These are phyloP conservation scores for Rhadinocentrus ornatus DNA, from an alignment of 2,797 vertebrate species.

Conservation along the genomic window DNA sequence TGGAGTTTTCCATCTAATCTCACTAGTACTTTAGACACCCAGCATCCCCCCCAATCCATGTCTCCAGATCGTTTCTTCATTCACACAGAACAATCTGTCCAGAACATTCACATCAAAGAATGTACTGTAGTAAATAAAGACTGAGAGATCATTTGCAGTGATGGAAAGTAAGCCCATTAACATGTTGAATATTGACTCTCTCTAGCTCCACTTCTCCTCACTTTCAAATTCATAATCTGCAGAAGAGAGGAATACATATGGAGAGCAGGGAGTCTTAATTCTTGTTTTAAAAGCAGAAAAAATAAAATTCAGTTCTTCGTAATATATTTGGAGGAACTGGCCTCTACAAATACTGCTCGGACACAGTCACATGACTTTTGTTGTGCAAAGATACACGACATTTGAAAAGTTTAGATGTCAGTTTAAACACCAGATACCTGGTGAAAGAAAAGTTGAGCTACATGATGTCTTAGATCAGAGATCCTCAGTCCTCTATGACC, in stretches of 20 bases:
- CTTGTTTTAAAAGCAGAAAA: background rate
- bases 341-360: too few species aligned
- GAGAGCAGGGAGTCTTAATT: background rate
- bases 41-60: slow-evolving; percentile 18
- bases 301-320: background rate
- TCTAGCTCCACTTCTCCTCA: slow-evolving; percentile 17
- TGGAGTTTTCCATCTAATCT: slow-evolving; percentile 35
- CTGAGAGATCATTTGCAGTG: slow-evolving; percentile 15
- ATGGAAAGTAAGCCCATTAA: slow-evolving; percentile 24
- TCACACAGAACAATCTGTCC: slow-evolving; percentile 58
- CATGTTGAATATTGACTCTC: slow-evolving; percentile 19
- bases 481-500: too few species aligned
- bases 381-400: too few species aligned
- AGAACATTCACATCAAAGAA: slow-evolving; percentile 55
- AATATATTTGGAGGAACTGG: too few species aligned
- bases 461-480: too few species aligned
- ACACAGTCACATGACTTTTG: too few species aligned
- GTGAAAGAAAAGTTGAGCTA: too few species aligned
- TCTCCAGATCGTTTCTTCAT: slow-evolving; percentile 23
- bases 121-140: slow-evolving; percentile 46
- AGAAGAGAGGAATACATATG: slow-evolving; percentile 10
- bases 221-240: slow-evolving; percentile 37
- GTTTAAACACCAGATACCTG: too few species aligned
- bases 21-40: slow-evolving; percentile 28
- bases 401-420: too few species aligned